Evolutionary conservation across 2,113 vertebrate genomes (phyloP), one percentile per base, ranked within the genome.

Genomic region (Melanostigma gelatinosum): DNA sequence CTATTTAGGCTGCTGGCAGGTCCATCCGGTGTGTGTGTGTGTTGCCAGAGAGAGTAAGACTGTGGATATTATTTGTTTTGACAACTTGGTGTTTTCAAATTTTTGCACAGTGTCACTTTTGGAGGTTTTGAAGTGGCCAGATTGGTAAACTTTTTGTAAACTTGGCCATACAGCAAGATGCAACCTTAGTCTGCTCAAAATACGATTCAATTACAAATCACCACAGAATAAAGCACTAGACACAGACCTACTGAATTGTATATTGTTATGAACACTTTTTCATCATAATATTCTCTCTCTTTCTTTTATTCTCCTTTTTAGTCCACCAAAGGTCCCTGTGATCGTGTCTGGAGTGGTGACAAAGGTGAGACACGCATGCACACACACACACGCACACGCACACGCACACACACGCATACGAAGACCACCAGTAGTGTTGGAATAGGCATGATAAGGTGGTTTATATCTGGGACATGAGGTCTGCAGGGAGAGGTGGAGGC

Each of bases 281-380:
- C 9, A 15, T 44, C 36, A 40, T 20, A 40, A 38, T 64, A 7
- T 22, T 32, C 42, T 67, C 34, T 83, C 24, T 75, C 4, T 73
- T 32, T 62, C 75, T 83, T n/a, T 73, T 12, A 46, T 9, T 57
- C 80, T 92, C 91, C 89, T 61, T 76, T 88, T 18, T 90, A 99
- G 98, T 83, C 97, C 95, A 12, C 96, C 97, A 42, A 99, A 98
- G 85, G 94, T 93, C 48, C 94, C 96, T 0, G 94, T 99, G 81
- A 95, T 97, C 87, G 97, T 99, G 91, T 99, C 98, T 22, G 98
- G 98, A 84, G 98, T 97, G 71, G 92, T 99, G 80, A 96, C 97
- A 85, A 97, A 97, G 97, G 98, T 99, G 96, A 96, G 94, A 76
- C 38, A 46, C 50, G 72, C 40, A 73, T 40, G 38, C 55, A 40